phyloP scores from a whole-genome alignment of 2,888 invertebrate genomes.

The Drosophila paranaensis region DNA sequence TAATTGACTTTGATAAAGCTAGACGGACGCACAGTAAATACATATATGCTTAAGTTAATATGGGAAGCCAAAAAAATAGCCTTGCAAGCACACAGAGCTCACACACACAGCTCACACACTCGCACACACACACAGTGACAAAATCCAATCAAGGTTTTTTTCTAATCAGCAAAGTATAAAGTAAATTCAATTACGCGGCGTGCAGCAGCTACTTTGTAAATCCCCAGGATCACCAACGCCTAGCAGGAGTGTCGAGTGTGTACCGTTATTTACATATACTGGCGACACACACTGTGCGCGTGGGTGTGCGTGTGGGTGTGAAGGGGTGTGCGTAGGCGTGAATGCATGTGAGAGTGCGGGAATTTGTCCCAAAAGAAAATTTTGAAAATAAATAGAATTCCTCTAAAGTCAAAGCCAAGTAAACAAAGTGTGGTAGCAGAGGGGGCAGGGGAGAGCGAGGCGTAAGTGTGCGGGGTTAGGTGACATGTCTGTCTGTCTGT shows the following conservation, averaged over 20 bases:
- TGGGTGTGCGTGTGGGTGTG: background rate
- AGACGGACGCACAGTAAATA: slow-evolving; percentile 1
- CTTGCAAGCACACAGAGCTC: slow-evolving; percentile 13
- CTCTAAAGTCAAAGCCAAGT: slow-evolving; percentile 76
- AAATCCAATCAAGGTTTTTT: slow-evolving; percentile 73
- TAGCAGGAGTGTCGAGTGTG: slow-evolving; percentile 37
- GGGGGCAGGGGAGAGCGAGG: background rate
- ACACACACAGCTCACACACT: background rate
- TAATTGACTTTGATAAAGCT: background rate
- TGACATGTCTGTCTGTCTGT: slow-evolving; percentile 23
- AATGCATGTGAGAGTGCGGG: slow-evolving; percentile 41
- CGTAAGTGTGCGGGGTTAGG: background rate
- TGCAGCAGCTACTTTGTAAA: slow-evolving; percentile 70
- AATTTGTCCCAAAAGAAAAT: slow-evolving; percentile 71
- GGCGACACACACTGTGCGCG: background rate
- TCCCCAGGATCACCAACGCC: slow-evolving; percentile 72
- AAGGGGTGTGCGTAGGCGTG: slow-evolving; percentile 41
- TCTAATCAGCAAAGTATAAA: slow-evolving; percentile 79
- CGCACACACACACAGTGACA: slow-evolving; percentile 43
- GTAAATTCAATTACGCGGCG: slow-evolving; percentile 78
- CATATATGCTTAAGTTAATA: slow-evolving; percentile 19
- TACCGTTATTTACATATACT: slow-evolving; percentile 53
- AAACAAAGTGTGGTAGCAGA: slow-evolving; percentile 54
- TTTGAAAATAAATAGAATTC: slow-evolving; percentile 78
- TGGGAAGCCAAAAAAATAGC: slow-evolving; percentile 24